Conservation (phyloP, 2,113 vertebrate genomes). For the Campylomormyrus tamandua region DNA sequence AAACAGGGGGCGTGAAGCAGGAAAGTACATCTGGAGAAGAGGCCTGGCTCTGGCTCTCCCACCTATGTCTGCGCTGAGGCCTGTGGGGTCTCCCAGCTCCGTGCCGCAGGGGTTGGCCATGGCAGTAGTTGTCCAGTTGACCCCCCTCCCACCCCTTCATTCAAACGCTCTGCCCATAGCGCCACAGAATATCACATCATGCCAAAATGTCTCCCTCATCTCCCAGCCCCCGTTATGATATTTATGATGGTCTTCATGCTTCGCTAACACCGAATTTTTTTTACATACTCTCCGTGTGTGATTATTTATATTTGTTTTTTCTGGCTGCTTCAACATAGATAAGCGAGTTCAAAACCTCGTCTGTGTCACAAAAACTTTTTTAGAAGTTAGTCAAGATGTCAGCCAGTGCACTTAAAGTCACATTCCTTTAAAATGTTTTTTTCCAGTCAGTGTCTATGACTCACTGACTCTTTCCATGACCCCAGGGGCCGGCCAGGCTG, state of each 20-base stretch:
- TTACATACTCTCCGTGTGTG: not conserved
- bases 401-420: not conserved
- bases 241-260: not conserved
- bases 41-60: not conserved
- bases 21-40: not conserved
- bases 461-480: not conserved
- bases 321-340: not conserved
- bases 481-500: not conserved
- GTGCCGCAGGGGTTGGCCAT: not conserved
- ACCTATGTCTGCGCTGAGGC: not conserved
- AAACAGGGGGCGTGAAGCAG: not conserved
- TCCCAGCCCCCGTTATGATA: not conserved
- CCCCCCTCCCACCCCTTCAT: not conserved
- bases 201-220: not conserved
- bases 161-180: not conserved
- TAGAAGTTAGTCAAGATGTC: not conserved
- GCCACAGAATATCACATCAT: not conserved
- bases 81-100: not conserved
- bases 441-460: not conserved
- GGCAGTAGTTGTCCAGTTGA: not conserved
- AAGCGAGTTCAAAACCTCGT: not conserved
- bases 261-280: not conserved
- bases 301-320: not conserved
- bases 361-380: not conserved
- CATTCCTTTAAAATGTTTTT: not conserved